Evolutionary conservation across 2,113 vertebrate genomes (phyloP), one percentile per base, ranked within the genome.

Genomic region (Phrynosoma blainvillii): DNA sequence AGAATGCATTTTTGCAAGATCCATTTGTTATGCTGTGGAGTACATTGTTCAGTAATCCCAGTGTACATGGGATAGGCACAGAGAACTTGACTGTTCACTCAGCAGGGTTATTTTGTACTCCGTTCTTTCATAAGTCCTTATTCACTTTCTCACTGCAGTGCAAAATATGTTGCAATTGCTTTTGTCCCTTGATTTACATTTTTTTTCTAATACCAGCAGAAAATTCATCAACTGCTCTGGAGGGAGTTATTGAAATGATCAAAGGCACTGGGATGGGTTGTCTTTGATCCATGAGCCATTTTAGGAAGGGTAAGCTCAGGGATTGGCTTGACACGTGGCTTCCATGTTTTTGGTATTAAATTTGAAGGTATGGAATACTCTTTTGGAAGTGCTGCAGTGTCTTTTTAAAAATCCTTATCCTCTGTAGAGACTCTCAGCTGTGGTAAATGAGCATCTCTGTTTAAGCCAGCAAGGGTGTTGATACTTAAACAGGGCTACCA

Each of bases 211-310:
- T 85, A 23, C 73, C 54, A 62, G 13, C 8, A 30, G n/a, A 85
- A 85, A 79, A 82, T 87, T 30, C 68, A n/a, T 89, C 54, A 88
- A 0, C 56, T 73, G 1, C 9, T 85, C 30, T 77, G 10, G 71
- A 56, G 5, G 30, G 89, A 90, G 2, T 47, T 89, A 7, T 82
- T 0, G 4, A 6, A 56, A 9, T 5, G 32, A 75, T 76, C 70
- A 84, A 59, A 84, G 71, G 27, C 62, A 68, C 42, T 21, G 23
- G 18, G 42, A 54, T 68, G 76, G 76, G 54, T 47, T 87, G 0
- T 84, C 85, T 84, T 84, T 87, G 0, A 85, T 91, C 52, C 86
- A 23, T 83, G 47, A 86, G 77, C 66, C 21, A 84, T 88, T 91
- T 10, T 71, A 87, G 68, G 62, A 77, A 88, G 2, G 42, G 11